Evolutionary conservation across 35 echinoderm and acorn worm genomes (phyloP).

Genomic region (Anneissia japonica): DNA sequence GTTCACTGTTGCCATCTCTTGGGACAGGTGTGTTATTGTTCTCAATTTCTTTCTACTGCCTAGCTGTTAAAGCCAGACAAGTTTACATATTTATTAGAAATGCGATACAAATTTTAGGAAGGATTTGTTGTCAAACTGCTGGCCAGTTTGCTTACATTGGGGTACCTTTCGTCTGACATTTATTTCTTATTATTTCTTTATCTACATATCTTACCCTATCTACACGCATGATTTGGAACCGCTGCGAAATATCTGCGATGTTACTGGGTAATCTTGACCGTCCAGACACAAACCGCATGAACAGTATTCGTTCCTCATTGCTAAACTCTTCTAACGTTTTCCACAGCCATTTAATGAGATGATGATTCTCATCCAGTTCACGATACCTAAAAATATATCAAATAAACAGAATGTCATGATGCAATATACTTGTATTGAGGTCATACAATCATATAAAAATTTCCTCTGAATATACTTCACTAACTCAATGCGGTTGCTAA

Average conservation of each 20-base stretch:
- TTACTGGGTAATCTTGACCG: conserved; percentile 83
- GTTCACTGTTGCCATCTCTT: too few species aligned
- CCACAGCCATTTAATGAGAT: conserved; percentile 91
- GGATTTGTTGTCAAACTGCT: too few species aligned
- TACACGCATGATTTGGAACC: conserved; percentile 98
- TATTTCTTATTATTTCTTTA: too few species aligned
- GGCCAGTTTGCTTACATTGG: too few species aligned
- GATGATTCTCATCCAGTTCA: conserved; percentile 88
- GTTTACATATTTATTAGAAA: too few species aligned
- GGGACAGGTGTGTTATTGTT: too few species aligned
- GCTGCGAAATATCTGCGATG: conserved; percentile 94
- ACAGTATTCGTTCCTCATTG: conserved; percentile 85
- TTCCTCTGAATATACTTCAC: not conserved
- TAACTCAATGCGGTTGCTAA: too few species aligned
- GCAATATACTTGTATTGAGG: not conserved
- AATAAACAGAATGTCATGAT: not conserved
- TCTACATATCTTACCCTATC: conserved; percentile 94
- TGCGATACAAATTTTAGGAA: too few species aligned
- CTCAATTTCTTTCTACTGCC: too few species aligned
- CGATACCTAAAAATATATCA: conserved; percentile 52
- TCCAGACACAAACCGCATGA: conserved; percentile 98
- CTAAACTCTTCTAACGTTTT: conserved; percentile 85
- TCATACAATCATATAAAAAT: not conserved
- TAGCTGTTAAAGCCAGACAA: too few species aligned
- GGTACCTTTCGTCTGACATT: too few species aligned